Percentiles rank a stretch among this genome's conserved stretches.
Evolutionary conservation across 2,113 vertebrate genomes (phyloP).

Genomic region (Larimichthys crocea): DNA sequence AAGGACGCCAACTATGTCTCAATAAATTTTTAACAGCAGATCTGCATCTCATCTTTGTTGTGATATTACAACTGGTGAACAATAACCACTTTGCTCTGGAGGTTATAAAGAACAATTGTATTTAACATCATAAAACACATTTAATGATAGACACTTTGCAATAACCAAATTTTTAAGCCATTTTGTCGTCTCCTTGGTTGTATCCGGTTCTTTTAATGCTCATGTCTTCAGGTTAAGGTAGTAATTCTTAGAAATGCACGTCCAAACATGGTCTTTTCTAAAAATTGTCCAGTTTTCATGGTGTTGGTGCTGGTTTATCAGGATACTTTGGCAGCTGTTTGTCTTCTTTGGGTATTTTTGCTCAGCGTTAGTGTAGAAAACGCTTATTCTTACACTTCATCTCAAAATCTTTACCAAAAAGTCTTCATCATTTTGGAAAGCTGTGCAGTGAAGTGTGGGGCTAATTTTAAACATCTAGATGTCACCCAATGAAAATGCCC

Average conservation of each 20-base stretch:
- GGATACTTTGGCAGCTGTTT: not conserved
- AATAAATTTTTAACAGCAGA: slow-evolving; percentile 73
- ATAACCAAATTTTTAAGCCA: too few species aligned
- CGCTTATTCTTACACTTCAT: not conserved
- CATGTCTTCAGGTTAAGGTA: not conserved
- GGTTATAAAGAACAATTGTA: not conserved
- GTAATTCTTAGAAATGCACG: not conserved
- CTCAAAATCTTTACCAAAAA: not conserved
- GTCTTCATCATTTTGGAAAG: not conserved
- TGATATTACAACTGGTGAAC: not conserved
- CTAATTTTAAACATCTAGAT: not conserved
- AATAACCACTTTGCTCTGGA: not conserved
- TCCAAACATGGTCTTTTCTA: not conserved
- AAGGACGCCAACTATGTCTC: slow-evolving; percentile 53
- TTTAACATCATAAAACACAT: not conserved
- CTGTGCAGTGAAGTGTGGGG: not conserved
- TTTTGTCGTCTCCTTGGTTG: not conserved
- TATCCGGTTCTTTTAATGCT: not conserved
- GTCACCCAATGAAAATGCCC: not conserved
- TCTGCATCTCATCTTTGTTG: slow-evolving; percentile 33
- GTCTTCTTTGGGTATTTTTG: not conserved
- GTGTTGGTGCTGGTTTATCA: not conserved
- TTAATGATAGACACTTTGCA: not conserved
- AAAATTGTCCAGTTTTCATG: not conserved
- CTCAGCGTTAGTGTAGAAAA: not conserved